Evolutionary conservation across 2,888 invertebrate genomes (phyloP).

Genomic region (Malthinus flaveolus): DNA sequence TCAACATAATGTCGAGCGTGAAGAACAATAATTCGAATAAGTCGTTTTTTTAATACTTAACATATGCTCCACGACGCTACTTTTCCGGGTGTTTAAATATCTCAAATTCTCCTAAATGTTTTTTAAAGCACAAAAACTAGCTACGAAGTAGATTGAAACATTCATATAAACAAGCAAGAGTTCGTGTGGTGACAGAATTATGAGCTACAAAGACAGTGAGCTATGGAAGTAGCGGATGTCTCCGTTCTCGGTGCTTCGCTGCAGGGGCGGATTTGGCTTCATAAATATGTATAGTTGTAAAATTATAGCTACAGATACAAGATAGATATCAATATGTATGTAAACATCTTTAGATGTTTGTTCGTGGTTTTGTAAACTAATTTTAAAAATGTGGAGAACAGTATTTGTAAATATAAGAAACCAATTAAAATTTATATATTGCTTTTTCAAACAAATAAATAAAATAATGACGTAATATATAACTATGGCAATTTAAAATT

Average conservation of each 20-base stretch:
- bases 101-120: constrained; percentile 40
- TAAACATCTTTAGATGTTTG: constrained; percentile 55
- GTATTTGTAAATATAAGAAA: neutral
- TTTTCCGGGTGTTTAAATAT: constrained; percentile 39
- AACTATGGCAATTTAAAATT: too few relatives aligned
- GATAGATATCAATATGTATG: constrained; percentile 57
- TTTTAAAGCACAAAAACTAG: constrained; percentile 41
- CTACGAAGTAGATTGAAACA: constrained; percentile 50
- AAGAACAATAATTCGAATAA: constrained; percentile 26
- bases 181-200: constrained; percentile 54
- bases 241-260: constrained; percentile 42
- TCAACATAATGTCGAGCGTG: too few relatives aligned
- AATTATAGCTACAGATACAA: constrained; percentile 55
- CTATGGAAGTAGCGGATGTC: constrained; percentile 48
- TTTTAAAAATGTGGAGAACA: constrained; percentile 5
- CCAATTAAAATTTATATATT: too few relatives aligned
- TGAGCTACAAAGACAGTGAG: constrained; percentile 49
- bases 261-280: constrained; percentile 42
- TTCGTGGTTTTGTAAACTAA: constrained; percentile 36
- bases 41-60: constrained; percentile 29
- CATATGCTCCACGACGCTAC: constrained; percentile 37
- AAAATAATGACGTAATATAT: too few relatives aligned
- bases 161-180: constrained; percentile 50
- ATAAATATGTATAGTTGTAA: constrained; percentile 53
- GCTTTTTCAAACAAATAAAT: too few relatives aligned